phyloP scores from a whole-genome alignment of 2,113 vertebrate species.

The Oostethus manadensis region DNA sequence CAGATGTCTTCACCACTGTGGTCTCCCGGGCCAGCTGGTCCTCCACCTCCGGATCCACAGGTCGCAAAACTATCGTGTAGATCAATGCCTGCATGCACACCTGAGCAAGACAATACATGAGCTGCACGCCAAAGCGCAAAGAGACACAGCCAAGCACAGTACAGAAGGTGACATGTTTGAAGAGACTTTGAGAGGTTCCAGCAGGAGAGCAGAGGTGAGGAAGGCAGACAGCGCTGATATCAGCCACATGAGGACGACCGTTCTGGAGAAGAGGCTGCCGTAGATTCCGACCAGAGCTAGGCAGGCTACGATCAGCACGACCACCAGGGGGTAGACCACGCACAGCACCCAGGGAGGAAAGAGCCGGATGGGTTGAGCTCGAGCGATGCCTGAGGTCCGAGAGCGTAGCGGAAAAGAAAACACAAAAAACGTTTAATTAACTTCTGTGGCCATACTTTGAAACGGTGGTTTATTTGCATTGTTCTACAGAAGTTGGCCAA shows the following conservation, averaged over 20 bases:
- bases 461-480: too few species aligned
- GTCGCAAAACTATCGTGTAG: slow-evolving; percentile 57
- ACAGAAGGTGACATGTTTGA: background rate
- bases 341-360: slow-evolving; percentile 65
- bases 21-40: slow-evolving; percentile 66
- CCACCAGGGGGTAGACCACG: slow-evolving; percentile 60
- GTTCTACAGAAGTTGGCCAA: too few species aligned
- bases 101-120: slow-evolving; percentile 37
- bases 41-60: slow-evolving; percentile 74
- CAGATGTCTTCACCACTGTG: slow-evolving; percentile 48
- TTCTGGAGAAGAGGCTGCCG: slow-evolving; percentile 61
- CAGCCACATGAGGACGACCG: slow-evolving; percentile 73
- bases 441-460: too few species aligned
- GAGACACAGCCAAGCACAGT: background rate
- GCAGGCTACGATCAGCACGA: slow-evolving; percentile 54
- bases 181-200: slow-evolving; percentile 74
- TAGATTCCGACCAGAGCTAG: slow-evolving; percentile 69
- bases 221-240: slow-evolving; percentile 63
- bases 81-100: slow-evolving; percentile 67
- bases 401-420: background rate
- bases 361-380: slow-evolving; percentile 44
- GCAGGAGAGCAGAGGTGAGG: slow-evolving; percentile 66
- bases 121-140: background rate
- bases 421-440: too few species aligned
- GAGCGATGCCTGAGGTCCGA: slow-evolving; percentile 60